Evolutionary conservation across 2,113 vertebrate species (phyloP), one percentile per base, ranked within the genome.

Genomic region (Excalfactoria chinensis): DNA sequence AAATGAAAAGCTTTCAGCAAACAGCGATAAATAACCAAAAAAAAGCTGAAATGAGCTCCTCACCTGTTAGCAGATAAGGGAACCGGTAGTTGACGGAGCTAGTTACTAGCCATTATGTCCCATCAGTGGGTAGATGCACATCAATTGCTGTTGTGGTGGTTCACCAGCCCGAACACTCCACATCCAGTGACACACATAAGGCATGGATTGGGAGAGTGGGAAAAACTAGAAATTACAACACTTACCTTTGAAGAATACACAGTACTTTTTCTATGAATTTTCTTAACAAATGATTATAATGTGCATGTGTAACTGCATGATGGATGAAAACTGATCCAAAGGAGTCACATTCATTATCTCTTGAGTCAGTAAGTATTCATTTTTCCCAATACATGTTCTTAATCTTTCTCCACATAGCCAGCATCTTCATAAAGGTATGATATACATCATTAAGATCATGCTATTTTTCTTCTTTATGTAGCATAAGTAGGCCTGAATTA

Each of bases 151-250:
- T 60, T 95, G 93, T 94, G 79, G 56, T 72, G 59, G 60, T 79
- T 95, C 92, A 93, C 56, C 67, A 69, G 67, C 88, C 84, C 40
- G 8, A 91, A 92, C 87, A 94, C 76, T 72, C 93, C 92, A 95
- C 71, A 91, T 68, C 85, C 87, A 93, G 68, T 91, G 80, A 94
- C 71, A 94, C 75, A 94, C 22, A 30, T 48, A 91, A 74, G 68
- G 78, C 82, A 94, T 51, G 82, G 82, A 95, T 28, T 2, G 21
- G 64, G 73, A 91, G 72, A 95, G 60, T 6, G 72, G 83, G 85
- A 89, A 91, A 93, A 95, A 91, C 88, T 91, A 94, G 79, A 94
- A 94, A 93, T 95, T 91, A 90, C 72, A 93, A 77, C 76, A 91
- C 60, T 88, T 88, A 93, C 83, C 86, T 94, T 59, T 84, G 90